These are phyloP conservation scores for Physocephala rufipes DNA, from an alignment of 2,888 invertebrate genomes.

Conservation along the genomic window DNA sequence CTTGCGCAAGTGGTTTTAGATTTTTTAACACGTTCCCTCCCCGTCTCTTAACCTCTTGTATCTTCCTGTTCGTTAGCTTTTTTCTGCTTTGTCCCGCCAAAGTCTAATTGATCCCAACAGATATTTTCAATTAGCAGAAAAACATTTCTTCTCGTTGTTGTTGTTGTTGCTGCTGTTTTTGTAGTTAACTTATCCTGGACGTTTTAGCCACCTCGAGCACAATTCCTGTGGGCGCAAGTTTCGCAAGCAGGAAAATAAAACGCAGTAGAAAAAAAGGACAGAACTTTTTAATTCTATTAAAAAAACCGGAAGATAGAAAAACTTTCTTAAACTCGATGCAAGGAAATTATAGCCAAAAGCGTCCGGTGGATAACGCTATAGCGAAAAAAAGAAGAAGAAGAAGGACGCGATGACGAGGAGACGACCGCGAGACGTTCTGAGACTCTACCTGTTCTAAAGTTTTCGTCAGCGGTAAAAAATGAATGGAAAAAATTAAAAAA, in stretches of 20 bases:
- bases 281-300: slow-evolving; percentile 63
- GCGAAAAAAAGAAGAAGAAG: too few relatives aligned
- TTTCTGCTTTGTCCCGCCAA: slow-evolving; percentile 40
- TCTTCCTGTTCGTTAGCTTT: too few relatives aligned
- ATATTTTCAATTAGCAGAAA: slow-evolving; percentile 65
- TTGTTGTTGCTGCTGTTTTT: slow-evolving; percentile 48
- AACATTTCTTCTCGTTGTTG: slow-evolving; percentile 60
- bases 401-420: too few relatives aligned
- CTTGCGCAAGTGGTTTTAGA: slow-evolving; percentile 37
- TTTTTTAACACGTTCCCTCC: slow-evolving; percentile 36
- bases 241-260: slow-evolving; percentile 40
- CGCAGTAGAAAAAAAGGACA: slow-evolving; percentile 37
- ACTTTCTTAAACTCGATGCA: slow-evolving; percentile 41
- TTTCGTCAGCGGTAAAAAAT: background rate
- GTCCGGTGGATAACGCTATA: slow-evolving; percentile 25
- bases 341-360: slow-evolving; percentile 23
- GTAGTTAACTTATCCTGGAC: slow-evolving; percentile 22
- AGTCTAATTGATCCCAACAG: slow-evolving; percentile 65
- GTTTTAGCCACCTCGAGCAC: slow-evolving; percentile 57
- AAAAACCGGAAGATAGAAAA: slow-evolving; percentile 45
- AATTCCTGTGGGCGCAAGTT: slow-evolving; percentile 57
- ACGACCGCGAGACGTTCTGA: background rate
- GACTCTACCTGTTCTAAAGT: slow-evolving; percentile 5
- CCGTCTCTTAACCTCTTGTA: too few relatives aligned
- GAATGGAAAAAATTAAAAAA: slow-evolving; percentile 7